Base-by-base conservation (phyloP, 2,888 invertebrate genomes). In the Xiphydria camelus region DNA sequence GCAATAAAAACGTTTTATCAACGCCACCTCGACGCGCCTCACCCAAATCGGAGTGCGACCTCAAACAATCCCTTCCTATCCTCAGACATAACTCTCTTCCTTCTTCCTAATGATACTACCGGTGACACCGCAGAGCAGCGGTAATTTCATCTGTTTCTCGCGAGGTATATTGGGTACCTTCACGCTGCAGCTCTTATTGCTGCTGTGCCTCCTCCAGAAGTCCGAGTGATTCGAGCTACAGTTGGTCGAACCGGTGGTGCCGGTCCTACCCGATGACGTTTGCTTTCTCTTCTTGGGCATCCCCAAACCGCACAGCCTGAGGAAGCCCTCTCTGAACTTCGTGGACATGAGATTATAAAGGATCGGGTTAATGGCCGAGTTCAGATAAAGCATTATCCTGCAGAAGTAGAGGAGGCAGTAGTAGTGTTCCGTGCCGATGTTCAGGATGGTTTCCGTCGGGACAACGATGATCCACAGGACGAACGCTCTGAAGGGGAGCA, bases 261-360 rank as follows among this genome's bases (percentile, higher is more conserved):
- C 58, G 18, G 55, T 55, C 22, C 60, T 52, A 47, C 67, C 63
- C 25, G 61, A 51, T n/a, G 55, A 53, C 10, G 48, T 56, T 12
- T 58, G 59, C 9, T 50, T 53, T 43, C 45, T 51, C 41, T 57
- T 55, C 41, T 53, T 61, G 21, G 50, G 53, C 0, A 59, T 57
- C 39, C 60, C 66, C 17, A 77, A 66, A 3, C 82, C 80, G 51
- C 88, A 81, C 36, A 89, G 75, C 62, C 83, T 84, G 41, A 87
- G 80, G 60, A 91, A 91, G 3, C 90, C 91, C 38, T 86, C 86
- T 5, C 94, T 83, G 77, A 94, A 94, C 72, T 93, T 94, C 1
- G 92, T 89, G 46, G 92, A 92, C 87, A 94, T 91, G 42, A 94
- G 82, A 73, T 93, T 94, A 77, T 94, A 94, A 39, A 94, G 78